Conservation (phyloP, 2,113 vertebrate species). For the Psammodynastes pulverulentus region DNA sequence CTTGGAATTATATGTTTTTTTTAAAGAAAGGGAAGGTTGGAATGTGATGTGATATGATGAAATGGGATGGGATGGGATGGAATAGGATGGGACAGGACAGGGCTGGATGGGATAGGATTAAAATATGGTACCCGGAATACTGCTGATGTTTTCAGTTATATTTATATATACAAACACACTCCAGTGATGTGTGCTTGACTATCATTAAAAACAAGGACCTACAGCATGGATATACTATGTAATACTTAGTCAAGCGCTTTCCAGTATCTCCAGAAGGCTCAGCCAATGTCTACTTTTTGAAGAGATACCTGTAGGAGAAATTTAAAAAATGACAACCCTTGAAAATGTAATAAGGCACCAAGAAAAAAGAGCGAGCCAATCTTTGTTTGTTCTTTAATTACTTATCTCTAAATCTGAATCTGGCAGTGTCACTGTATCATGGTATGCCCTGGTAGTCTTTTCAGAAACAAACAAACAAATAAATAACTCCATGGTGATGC, state of each 20-base stretch:
- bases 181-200: background rate
- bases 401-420: background rate
- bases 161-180: background rate
- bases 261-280: background rate
- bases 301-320: background rate
- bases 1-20: background rate
- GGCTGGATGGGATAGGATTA: background rate
- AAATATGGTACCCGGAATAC: background rate
- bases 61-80: background rate
- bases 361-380: background rate
- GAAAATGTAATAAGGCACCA: background rate
- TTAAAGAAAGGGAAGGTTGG: background rate
- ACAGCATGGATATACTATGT: background rate
- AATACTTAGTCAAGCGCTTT: background rate
- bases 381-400: background rate
- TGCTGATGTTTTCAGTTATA: background rate
- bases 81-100: rapidly evolving
- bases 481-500: background rate
- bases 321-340: background rate
- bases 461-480: background rate
- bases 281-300: background rate
- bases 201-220: background rate
- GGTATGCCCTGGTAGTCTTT: background rate
- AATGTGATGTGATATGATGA: rapidly evolving
- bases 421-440: background rate